Conservation (phyloP, 2,113 vertebrate species). For the Hystrix brachyura region DNA sequence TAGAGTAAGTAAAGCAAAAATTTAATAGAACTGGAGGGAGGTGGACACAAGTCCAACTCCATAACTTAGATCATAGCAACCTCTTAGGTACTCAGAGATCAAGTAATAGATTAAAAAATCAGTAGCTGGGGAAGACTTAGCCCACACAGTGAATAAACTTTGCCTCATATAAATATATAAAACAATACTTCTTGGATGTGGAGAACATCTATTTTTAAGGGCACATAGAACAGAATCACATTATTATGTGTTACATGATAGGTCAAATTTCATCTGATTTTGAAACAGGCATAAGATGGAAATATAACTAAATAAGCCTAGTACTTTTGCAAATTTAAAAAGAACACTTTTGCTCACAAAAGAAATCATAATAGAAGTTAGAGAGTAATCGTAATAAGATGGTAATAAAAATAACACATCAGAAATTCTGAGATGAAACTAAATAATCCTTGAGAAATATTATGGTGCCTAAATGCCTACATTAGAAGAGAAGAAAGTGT, state of each 20-base stretch:
- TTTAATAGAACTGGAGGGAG: background rate
- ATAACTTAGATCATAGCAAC: background rate
- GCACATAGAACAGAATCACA: background rate
- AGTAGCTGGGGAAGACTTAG: background rate
- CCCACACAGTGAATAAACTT: background rate
- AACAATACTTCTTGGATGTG: background rate
- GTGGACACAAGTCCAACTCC: background rate
- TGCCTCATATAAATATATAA: background rate
- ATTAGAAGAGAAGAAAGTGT: background rate
- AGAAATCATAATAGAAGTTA: background rate
- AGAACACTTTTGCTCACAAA: background rate
- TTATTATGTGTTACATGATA: background rate
- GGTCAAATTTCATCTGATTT: background rate
- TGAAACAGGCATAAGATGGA: background rate
- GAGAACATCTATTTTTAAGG: background rate
- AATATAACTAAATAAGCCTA: background rate
- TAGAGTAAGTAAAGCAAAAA: slow-evolving; percentile 47
- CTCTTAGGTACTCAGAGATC: background rate
- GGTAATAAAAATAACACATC: background rate
- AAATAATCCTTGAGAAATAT: background rate
- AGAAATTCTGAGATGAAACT: background rate
- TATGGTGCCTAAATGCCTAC: background rate
- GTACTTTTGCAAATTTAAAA: background rate
- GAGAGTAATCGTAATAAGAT: background rate
- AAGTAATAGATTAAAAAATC: background rate